Conservation (phyloP, 2,797 vertebrate species). For the Sparidentex hasta region DNA sequence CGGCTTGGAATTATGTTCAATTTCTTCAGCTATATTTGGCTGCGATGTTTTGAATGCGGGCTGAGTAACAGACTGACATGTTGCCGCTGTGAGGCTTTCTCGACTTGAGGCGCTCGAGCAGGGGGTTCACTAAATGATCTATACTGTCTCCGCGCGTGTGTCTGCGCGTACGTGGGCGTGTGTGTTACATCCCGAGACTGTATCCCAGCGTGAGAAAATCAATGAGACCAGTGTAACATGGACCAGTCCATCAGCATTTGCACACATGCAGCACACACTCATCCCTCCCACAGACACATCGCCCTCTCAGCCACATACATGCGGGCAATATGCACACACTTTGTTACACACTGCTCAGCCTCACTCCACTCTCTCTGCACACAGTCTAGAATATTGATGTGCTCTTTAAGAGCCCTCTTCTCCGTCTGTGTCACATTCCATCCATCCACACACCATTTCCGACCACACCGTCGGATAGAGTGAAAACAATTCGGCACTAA, state of each 20-base stretch:
- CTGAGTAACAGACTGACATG: conserved; percentile 49
- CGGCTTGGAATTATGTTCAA: conserved; percentile 43
- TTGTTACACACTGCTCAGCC: conserved; percentile 56
- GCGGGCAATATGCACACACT: conserved; percentile 39
- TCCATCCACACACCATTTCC: conserved; percentile 77
- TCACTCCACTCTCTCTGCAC: conserved; percentile 64
- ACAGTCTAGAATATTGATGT: conserved; percentile 84
- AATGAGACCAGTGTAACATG: conserved; percentile 81
- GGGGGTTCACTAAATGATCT: conserved; percentile 75
- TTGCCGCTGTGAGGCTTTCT: conserved; percentile 62
- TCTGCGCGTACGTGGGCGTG: conserved; percentile 27
- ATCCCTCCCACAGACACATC: conserved; percentile 37
- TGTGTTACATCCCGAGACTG: conserved; percentile 74
- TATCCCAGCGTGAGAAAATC: conserved; percentile 85
- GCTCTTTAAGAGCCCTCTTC: conserved; percentile 82
- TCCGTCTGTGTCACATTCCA: conserved; percentile 82
- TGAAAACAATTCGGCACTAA: conserved; percentile 72
- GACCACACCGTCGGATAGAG: conserved; percentile 68
- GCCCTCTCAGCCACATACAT: conserved; percentile 34
- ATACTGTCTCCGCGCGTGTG: conserved; percentile 44
- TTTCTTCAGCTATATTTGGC: conserved; percentile 35
- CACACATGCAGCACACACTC: conserved; percentile 43
- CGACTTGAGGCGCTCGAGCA: conserved; percentile 58
- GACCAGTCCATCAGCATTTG: conserved; percentile 76
- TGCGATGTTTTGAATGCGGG: conserved; percentile 52